A percentile compares a stretch with the other conserved stretches of the same genome.
These are phyloP conservation scores for Helleia helle DNA, from an alignment of 2,888 invertebrate species.

Conservation along the genomic window DNA sequence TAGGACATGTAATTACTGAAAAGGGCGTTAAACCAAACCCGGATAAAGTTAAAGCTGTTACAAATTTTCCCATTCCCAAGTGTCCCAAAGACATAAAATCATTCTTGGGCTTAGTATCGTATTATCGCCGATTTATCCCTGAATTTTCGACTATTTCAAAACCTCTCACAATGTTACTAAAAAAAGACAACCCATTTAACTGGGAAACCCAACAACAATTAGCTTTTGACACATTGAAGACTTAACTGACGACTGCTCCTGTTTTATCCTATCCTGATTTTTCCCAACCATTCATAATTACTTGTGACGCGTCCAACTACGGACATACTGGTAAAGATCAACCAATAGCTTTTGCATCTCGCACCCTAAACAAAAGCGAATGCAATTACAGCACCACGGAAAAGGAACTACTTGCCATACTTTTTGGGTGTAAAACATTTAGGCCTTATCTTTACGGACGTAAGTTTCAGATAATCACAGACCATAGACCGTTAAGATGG, in stretches of 20 bases:
- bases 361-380: constrained; percentile 15
- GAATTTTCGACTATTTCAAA: constrained; percentile 22
- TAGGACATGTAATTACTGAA: neutral
- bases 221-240: too few relatives aligned
- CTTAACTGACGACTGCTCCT: too few relatives aligned
- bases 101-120: too few relatives aligned
- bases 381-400: constrained; percentile 14
- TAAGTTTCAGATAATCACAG: constrained; percentile 18
- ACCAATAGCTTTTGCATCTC: constrained; percentile 16
- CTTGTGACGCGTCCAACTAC: constrained; percentile 22
- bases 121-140: constrained; percentile 27
- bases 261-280: too few relatives aligned
- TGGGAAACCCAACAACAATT: neutral
- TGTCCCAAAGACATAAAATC: too few relatives aligned
- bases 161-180: constrained; percentile 25
- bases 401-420: constrained; percentile 15
- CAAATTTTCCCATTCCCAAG: too few relatives aligned
- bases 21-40: neutral
- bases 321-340: constrained; percentile 19
- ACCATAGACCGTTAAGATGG: constrained; percentile 21
- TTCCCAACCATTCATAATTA: too few relatives aligned
- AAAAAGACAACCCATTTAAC: constrained; percentile 17
- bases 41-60: too few relatives aligned
- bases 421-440: constrained; percentile 17
- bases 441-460: constrained; percentile 29